phyloP scores from a whole-genome alignment of 2,113 vertebrate species.

The Pagrus major region DNA sequence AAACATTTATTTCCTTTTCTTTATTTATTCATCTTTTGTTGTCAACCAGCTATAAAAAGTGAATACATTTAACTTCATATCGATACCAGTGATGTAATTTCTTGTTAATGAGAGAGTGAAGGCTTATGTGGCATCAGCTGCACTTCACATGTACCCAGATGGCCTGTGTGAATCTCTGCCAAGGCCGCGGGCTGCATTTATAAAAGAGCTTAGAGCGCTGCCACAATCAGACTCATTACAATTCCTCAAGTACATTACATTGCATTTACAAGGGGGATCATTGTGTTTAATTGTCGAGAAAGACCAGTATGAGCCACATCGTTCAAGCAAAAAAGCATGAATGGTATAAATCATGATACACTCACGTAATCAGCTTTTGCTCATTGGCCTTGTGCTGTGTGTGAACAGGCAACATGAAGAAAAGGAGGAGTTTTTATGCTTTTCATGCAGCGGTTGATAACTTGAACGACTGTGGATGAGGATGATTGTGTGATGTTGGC shows the following conservation, averaged over 20 bases:
- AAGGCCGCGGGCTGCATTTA: conserved; percentile 51
- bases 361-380: background rate
- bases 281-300: conserved; percentile 1
- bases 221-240: conserved; percentile 51
- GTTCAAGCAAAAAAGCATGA: background rate
- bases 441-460: background rate
- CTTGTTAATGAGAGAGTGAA: conserved; percentile 20
- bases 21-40: background rate
- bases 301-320: background rate
- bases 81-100: background rate
- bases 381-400: background rate
- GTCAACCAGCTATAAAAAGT: background rate
- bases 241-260: conserved; percentile 47
- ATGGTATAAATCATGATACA: background rate
- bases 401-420: background rate
- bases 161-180: conserved; percentile 55
- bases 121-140: conserved; percentile 52
- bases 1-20: background rate
- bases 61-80: background rate
- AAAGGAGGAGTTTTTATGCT: background rate
- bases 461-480: background rate
- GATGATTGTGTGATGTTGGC: background rate
- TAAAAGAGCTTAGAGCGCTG: conserved; percentile 48
- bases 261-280: conserved; percentile 24
- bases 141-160: conserved; percentile 58